These are phyloP conservation scores for Hermaeophaga mercurialis DNA, from an alignment of 2,888 invertebrate species.

Conservation along the genomic window DNA sequence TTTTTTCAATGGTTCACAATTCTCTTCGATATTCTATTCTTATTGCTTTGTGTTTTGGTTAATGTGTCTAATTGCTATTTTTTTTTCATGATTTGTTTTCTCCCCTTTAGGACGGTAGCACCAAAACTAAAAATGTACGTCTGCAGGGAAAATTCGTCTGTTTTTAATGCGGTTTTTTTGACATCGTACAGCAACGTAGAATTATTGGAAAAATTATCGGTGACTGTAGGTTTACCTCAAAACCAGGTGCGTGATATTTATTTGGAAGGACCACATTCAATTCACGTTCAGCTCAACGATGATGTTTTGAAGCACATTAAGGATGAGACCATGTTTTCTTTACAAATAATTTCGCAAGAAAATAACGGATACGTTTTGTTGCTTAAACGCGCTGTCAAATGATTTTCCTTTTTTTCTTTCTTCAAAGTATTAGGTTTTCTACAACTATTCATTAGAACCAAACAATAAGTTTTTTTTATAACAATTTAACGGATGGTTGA, in stretches of 20 bases:
- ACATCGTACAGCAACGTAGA: slow-evolving; percentile 70
- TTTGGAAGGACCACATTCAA: slow-evolving; percentile 82
- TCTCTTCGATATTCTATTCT: too few species aligned
- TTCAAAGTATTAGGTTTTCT: too few species aligned
- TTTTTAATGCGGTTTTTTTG: slow-evolving; percentile 84
- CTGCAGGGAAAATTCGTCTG: slow-evolving; percentile 68
- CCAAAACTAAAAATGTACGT: slow-evolving; percentile 86
- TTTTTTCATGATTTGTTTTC: slow-evolving; percentile 26
- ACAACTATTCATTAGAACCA: too few species aligned
- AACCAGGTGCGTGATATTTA: slow-evolving; percentile 64
- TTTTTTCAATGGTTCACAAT: too few species aligned
- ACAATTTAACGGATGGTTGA: too few species aligned
- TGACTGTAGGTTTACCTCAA: slow-evolving; percentile 61
- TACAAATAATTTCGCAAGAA: slow-evolving; percentile 61
- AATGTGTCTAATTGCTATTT: background rate
- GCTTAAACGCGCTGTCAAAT: slow-evolving; percentile 54
- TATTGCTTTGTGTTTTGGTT: background rate
- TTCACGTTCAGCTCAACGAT: slow-evolving; percentile 82
- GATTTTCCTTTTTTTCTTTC: too few species aligned
- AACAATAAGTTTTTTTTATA: too few species aligned
- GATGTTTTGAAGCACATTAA: slow-evolving; percentile 84
- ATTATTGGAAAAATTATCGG: slow-evolving; percentile 67
- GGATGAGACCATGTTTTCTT: slow-evolving; percentile 74
- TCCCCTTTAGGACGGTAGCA: slow-evolving; percentile 67
- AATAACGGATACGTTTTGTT: slow-evolving; percentile 57